A percentile compares a stretch with the other conserved stretches of the same genome.
phyloP scores from a whole-genome alignment of 2,113 vertebrate species.

The Heteronetta atricapilla region DNA sequence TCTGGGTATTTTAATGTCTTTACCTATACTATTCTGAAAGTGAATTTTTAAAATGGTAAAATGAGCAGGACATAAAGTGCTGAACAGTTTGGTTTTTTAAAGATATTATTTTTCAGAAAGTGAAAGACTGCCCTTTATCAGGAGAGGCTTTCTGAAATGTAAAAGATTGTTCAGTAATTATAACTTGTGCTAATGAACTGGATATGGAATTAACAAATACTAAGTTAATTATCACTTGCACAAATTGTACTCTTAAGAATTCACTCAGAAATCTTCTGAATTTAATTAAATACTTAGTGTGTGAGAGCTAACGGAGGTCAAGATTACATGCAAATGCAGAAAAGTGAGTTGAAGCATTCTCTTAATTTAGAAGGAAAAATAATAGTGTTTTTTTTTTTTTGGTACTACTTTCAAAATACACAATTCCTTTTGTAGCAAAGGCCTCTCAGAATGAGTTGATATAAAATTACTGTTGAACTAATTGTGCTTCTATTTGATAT shows the following conservation, averaged over 20 bases:
- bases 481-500: not conserved
- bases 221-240: constrained; percentile 15
- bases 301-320: not conserved
- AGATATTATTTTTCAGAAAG: not conserved
- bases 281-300: constrained; percentile 28
- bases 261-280: not conserved
- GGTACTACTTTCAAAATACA: not conserved
- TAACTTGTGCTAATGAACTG: not conserved
- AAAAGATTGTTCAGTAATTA: constrained; percentile 9
- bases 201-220: constrained; percentile 35
- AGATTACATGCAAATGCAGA: not conserved
- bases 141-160: not conserved
- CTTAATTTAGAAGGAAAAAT: not conserved
- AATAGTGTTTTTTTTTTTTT: not conserved
- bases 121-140: not conserved
- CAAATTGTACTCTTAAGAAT: constrained; percentile 19
- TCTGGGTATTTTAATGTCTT: not conserved
- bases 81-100: not conserved
- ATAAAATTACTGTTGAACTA: not conserved
- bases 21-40: not conserved
- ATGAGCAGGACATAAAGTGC: not conserved
- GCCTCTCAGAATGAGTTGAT: not conserved
- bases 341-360: not conserved
- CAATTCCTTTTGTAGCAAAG: not conserved
- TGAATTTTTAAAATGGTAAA: not conserved